phyloP scores from a whole-genome alignment of 2,888 invertebrate species.

The Andrena minutula region DNA sequence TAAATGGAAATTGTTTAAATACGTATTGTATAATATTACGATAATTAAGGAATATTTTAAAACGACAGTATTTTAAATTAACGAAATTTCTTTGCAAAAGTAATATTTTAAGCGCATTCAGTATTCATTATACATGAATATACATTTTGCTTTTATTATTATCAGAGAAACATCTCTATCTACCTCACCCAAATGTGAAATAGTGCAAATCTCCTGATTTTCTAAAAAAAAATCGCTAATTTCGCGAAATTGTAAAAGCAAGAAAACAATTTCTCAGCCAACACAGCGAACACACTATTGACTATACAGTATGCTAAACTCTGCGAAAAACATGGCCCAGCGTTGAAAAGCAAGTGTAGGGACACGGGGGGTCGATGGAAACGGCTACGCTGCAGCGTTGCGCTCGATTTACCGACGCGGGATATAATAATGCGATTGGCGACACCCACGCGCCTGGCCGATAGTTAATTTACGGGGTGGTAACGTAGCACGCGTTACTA shows the following conservation, averaged over 20 bases:
- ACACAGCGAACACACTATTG: neutral
- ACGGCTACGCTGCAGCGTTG: constrained; percentile 56
- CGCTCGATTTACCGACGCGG: constrained; percentile 68
- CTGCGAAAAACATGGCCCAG: neutral
- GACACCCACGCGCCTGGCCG: constrained; percentile 70
- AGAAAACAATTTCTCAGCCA: too few species aligned
- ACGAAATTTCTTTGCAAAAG: too few species aligned
- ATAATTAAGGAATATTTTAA: too few species aligned
- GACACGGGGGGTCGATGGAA: constrained; percentile 20
- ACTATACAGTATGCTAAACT: neutral
- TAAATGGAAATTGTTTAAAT: too few species aligned
- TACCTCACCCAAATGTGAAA: too few species aligned
- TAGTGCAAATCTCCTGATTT: too few species aligned
- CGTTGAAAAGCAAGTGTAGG: neutral
- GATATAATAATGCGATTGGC: constrained; percentile 74
- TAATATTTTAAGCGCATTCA: neutral
- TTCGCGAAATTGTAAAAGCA: too few species aligned
- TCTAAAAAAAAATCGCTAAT: too few species aligned
- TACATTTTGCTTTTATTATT: neutral
- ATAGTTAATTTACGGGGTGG: constrained; percentile 78
- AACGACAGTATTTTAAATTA: too few species aligned
- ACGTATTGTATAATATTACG: too few species aligned
- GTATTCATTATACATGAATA: neutral
- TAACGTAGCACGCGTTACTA: constrained; percentile 65
- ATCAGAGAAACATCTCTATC: too few species aligned